phyloP scores from a whole-genome alignment of 2,797 vertebrate genomes.

The Manis crassicaudata region DNA sequence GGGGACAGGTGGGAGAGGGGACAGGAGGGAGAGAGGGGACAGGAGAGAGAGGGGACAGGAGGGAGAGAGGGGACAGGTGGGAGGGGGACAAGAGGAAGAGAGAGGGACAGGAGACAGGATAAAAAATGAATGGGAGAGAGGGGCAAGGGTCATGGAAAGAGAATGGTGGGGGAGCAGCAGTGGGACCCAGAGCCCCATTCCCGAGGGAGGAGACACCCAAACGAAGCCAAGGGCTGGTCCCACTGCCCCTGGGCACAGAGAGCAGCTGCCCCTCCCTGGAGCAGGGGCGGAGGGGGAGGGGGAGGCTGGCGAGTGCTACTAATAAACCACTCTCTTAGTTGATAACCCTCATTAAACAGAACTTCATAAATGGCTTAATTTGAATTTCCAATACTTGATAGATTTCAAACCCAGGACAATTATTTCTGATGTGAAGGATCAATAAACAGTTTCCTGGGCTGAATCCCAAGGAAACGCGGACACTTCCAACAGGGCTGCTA shows the following conservation, averaged over 20 bases:
- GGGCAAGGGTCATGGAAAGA: neutral
- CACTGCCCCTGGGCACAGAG: neutral
- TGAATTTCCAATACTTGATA: constrained; percentile 60
- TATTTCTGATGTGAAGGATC: constrained; percentile 53
- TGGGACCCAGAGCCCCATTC: rapidly evolving
- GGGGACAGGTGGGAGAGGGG: neutral
- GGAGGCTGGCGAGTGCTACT: neutral
- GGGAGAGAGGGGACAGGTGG: too few relatives aligned
- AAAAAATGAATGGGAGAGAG: neutral
- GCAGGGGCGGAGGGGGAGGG: neutral
- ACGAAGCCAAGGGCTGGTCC: neutral
- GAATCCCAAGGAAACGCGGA: neutral
- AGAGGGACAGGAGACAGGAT: neutral
- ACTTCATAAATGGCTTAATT: constrained; percentile 52
- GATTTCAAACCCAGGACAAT: constrained; percentile 61
- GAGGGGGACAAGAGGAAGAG: neutral
- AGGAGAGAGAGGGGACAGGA: neutral
- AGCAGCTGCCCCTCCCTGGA: neutral
- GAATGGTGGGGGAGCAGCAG: neutral
- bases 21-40: neutral
- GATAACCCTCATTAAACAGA: constrained; percentile 50
- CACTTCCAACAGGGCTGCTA: neutral
- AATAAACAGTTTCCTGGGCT: constrained; percentile 11
- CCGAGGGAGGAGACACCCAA: neutral
- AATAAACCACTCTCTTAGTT: neutral